A percentile compares a stretch with the other conserved stretches of the same genome.
phyloP scores from a whole-genome alignment of 2,888 invertebrate genomes.

The Abrostola triplasia region DNA sequence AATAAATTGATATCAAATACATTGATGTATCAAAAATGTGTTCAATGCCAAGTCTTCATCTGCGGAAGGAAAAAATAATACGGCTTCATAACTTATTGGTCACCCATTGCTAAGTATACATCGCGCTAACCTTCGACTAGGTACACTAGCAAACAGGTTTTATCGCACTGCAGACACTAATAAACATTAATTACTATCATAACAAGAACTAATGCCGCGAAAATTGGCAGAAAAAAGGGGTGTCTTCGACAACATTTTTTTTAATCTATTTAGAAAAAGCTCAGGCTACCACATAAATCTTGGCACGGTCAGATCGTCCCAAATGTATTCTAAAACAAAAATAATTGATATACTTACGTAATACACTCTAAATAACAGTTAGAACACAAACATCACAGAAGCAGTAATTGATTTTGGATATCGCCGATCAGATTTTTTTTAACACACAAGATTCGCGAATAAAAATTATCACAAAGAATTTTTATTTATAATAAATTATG shows the following conservation, averaged over 20 bases:
- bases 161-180: constrained; percentile 31
- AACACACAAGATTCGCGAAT: constrained; percentile 59
- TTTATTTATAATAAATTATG: constrained; percentile 58
- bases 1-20: constrained; percentile 47
- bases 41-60: constrained; percentile 63
- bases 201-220: constrained; percentile 46
- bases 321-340: constrained; percentile 73
- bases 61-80: constrained; percentile 63
- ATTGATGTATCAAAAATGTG: constrained; percentile 61
- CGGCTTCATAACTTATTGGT: constrained; percentile 62
- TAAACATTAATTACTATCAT: constrained; percentile 31
- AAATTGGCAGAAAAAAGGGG: constrained; percentile 46
- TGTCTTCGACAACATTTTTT: constrained; percentile 37
- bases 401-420: constrained; percentile 74
- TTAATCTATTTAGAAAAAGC: constrained; percentile 32
- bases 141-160: constrained; percentile 53
- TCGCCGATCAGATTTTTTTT: constrained; percentile 58
- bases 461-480: constrained; percentile 64
- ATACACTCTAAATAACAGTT: constrained; percentile 80
- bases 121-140: constrained; percentile 34
- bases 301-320: constrained; percentile 39
- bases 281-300: constrained; percentile 32
- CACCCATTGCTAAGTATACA: constrained; percentile 36
- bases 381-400: constrained; percentile 80
- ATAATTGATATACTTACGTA: constrained; percentile 82